Conservation (phyloP, 1,140 invertebrate genomes). For the Drosophila equinoxialis region DNA sequence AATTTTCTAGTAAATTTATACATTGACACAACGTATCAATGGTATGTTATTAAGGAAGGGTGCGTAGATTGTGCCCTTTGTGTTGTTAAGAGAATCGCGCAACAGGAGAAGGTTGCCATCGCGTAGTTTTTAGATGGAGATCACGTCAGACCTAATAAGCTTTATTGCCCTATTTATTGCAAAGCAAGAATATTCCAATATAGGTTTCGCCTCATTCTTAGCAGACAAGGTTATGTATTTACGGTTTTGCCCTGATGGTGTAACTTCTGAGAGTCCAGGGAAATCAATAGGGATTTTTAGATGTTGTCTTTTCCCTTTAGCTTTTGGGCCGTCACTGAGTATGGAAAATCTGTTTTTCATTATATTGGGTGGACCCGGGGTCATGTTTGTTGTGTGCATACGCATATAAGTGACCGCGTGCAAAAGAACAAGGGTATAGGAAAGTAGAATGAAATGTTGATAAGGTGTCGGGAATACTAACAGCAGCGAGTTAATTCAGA, state of each 20-base stretch:
- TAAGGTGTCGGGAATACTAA: too few species aligned
- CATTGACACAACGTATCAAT: background rate
- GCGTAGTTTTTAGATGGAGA: too few species aligned
- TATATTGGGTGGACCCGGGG: background rate
- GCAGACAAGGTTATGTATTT: background rate
- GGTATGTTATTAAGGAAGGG: too few species aligned
- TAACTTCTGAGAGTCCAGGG: background rate
- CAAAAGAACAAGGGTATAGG: too few species aligned
- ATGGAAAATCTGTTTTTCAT: background rate
- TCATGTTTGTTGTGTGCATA: too few species aligned
- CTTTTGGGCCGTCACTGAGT: constrained; percentile 3
- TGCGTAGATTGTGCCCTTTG: background rate
- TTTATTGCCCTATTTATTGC: constrained; percentile 1
- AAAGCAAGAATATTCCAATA: too few species aligned
- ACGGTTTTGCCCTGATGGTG: background rate
- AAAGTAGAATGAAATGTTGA: background rate
- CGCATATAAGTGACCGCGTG: too few species aligned
- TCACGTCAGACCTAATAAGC: too few species aligned
- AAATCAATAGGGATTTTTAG: background rate
- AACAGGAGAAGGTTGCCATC: too few species aligned
- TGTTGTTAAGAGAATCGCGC: constrained; percentile 9
- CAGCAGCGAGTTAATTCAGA: too few species aligned
- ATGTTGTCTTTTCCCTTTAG: background rate
- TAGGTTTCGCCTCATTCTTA: too few species aligned
- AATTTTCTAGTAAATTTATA: constrained; percentile 11